A percentile compares a stretch with the other conserved stretches of the same genome.
Evolutionary conservation across 2,797 vertebrate genomes (phyloP).

Genomic region (Pachyuromys duprasi): DNA sequence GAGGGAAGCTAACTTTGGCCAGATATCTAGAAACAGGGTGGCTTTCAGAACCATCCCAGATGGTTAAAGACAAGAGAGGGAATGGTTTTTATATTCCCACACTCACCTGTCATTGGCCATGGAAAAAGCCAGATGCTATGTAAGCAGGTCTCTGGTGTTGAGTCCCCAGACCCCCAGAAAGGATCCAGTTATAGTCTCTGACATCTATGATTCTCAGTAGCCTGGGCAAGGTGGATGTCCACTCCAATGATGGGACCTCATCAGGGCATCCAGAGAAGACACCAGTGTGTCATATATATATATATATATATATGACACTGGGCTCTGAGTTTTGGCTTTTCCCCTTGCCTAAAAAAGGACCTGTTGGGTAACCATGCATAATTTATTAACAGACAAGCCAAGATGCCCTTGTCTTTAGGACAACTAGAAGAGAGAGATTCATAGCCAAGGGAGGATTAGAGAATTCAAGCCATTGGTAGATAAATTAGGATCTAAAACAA

Average conservation of each 20-base stretch:
- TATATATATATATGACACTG: rapidly evolving
- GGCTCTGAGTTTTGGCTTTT: background rate
- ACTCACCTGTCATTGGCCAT: background rate
- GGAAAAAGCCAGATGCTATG: background rate
- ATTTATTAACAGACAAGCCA: background rate
- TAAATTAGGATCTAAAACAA: background rate
- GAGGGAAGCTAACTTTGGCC: background rate
- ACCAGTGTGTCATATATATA: background rate
- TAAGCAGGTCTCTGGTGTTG: background rate
- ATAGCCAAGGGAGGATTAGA: background rate
- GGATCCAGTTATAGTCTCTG: too few relatives aligned
- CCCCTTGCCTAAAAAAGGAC: background rate
- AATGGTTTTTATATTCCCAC: background rate
- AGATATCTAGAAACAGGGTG: background rate
- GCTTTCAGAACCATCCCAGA: background rate
- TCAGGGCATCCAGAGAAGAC: background rate
- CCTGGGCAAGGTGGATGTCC: background rate
- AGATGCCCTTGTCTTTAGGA: background rate
- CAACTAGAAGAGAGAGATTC: background rate
- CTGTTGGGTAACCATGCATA: background rate
- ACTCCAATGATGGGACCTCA: background rate
- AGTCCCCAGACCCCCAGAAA: background rate
- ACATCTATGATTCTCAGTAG: background rate
- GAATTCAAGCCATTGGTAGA: too few relatives aligned
- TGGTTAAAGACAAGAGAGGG: background rate